Conservation (phyloP, 2,797 vertebrate species). For the Pseudopleuronectes americanus region DNA sequence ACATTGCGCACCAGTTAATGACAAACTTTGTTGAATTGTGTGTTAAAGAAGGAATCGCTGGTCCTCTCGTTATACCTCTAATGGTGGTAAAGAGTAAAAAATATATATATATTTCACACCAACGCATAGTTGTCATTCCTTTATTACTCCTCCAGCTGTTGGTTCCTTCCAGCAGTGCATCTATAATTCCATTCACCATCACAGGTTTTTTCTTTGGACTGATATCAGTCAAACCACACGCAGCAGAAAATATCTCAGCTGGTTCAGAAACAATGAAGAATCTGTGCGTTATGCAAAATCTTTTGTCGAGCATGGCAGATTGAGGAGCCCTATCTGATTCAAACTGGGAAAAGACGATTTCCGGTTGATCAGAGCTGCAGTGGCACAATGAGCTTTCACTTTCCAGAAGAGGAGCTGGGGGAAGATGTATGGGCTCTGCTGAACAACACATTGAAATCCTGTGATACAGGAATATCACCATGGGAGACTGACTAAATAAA, state of each 20-base stretch:
- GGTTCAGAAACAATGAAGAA: slow-evolving; percentile 34
- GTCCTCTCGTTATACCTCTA: too few relatives aligned
- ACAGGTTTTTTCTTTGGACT: slow-evolving; percentile 11
- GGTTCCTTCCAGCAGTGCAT: neutral
- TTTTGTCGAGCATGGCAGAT: slow-evolving; percentile 37
- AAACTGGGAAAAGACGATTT: slow-evolving; percentile 4
- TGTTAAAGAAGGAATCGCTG: too few relatives aligned
- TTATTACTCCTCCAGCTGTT: neutral
- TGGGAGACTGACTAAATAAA: slow-evolving; percentile 28
- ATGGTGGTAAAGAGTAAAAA: too few relatives aligned
- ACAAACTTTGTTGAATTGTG: too few relatives aligned
- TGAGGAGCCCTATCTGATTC: slow-evolving; percentile 39
- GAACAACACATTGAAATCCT: slow-evolving; percentile 2
- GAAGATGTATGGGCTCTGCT: slow-evolving; percentile 2
- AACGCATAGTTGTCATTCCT: too few relatives aligned
- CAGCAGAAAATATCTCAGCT: slow-evolving; percentile 42
- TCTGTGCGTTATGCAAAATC: slow-evolving; percentile 57
- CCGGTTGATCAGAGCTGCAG: slow-evolving; percentile 26
- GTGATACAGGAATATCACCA: slow-evolving; percentile 16
- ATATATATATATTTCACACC: too few relatives aligned
- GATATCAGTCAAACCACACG: slow-evolving; percentile 38
- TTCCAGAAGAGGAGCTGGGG: slow-evolving; percentile 9
- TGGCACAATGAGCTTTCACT: neutral
- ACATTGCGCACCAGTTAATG: neutral
- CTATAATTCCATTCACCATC: slow-evolving; percentile 3